Percentiles rank a stretch among this genome's conserved stretches.
Conservation (phyloP, 2,113 vertebrate species). For the Otocyon megalotis region DNA sequence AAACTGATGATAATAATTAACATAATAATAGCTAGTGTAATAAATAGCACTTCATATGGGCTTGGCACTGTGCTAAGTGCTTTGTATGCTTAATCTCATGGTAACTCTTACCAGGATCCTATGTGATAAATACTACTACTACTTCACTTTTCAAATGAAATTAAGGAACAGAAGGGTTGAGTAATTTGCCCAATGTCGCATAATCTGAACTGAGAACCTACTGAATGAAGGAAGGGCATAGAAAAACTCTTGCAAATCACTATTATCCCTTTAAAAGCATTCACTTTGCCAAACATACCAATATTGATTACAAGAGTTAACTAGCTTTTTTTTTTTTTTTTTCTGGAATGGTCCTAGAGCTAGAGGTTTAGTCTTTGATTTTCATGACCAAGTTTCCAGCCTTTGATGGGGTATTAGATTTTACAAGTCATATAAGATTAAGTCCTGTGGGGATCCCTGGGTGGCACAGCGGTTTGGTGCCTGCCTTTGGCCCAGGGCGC, state of each 20-base stretch:
- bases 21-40: not conserved
- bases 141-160: not conserved
- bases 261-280: not conserved
- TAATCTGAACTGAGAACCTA: not conserved
- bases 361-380: not conserved
- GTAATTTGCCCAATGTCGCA: not conserved
- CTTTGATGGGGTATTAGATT: not conserved
- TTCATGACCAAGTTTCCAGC: not conserved
- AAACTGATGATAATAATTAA: slow-evolving; percentile 6
- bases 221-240: not conserved
- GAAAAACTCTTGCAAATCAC: not conserved
- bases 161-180: not conserved
- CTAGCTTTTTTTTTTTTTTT: not conserved
- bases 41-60: not conserved
- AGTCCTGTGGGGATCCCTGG: too few species aligned
- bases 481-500: too few species aligned
- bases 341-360: not conserved
- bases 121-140: not conserved
- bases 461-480: too few species aligned
- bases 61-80: not conserved
- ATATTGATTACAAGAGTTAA: not conserved
- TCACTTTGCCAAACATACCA: not conserved
- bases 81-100: not conserved
- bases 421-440: not conserved
- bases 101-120: not conserved